Evolutionary conservation across 2,797 vertebrate genomes (phyloP), one percentile per base, ranked within the genome.

Genomic region (Erpetoichthys calabaricus): DNA sequence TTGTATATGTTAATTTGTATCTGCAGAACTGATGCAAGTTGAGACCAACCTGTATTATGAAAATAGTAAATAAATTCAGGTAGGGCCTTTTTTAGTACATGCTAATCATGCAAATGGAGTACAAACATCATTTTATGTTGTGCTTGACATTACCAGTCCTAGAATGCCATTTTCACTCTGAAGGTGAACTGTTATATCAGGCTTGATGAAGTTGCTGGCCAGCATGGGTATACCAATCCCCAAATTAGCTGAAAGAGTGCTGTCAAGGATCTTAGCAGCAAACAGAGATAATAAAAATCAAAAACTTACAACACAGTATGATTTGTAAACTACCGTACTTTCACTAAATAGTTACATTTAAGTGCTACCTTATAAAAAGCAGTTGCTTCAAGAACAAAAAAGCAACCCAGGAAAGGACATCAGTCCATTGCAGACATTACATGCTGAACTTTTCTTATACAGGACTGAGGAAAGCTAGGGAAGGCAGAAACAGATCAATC

Each of bases 121-220:
- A 42, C 42, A 1, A n/a, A 71, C 90, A 25, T 25, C 25, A 25
- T 7, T 50, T 50, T 7, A 7, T 49, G 5, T 10, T 55, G 41
- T 44, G 1, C 4, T n/a, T 41, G 42, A 25, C 25, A 25, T 91
- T 88, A 99, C 96, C 91, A 98, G 77, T 68, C 96, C 96, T 68
- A 98, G 76, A 73, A 98, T 89, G 61, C 95, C 95, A 70, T 99
- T 99, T 84, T 99, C 96, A 74, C 95, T 99, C 77, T 99, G 96
- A 53, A 99, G 87, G 73, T 96, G 87, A 49, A 99, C 94, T 4
- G 86, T 94, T 70, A 97, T 98, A 63, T 91, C 83, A 51, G 89
- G 84, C 66, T 87, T 91, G 70, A 99, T 99, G 65, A 91, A 99
- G 79, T 98, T 98, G 75, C 96, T 99, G 65, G 96, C 95, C 80